Conservation (phyloP, 2,113 vertebrate species). For the Tonatia bakeri region DNA sequence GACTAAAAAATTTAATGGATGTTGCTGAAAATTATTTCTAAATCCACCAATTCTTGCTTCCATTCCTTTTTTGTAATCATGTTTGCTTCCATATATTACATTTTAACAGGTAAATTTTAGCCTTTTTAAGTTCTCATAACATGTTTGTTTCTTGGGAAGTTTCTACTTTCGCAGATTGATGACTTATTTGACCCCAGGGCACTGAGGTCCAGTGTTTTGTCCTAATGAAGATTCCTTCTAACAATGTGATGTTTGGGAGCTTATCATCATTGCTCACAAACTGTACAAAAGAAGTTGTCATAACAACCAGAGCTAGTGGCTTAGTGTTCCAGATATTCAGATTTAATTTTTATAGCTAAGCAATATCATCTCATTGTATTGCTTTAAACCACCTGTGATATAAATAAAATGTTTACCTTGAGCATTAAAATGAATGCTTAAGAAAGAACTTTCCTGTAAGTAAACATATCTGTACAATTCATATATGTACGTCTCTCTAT, state of each 20-base stretch:
- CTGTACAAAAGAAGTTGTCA: slow-evolving; percentile 44
- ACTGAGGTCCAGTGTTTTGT: background rate
- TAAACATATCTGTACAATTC: background rate
- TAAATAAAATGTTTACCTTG: slow-evolving; percentile 1
- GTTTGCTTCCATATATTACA: background rate
- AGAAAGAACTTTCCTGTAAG: background rate
- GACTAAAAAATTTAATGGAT: background rate
- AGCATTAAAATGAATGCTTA: background rate
- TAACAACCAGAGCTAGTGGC: slow-evolving; percentile 15
- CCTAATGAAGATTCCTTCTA: background rate
- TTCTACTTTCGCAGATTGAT: background rate
- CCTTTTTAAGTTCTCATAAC: background rate
- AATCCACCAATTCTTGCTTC: background rate
- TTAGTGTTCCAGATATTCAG: slow-evolving; percentile 9
- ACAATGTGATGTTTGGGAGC: slow-evolving; percentile 18
- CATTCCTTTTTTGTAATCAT: background rate
- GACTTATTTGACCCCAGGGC: background rate
- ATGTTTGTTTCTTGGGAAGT: background rate
- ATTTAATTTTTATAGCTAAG: slow-evolving; percentile 1
- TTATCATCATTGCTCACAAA: slow-evolving; percentile 25
- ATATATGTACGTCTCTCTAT: background rate
- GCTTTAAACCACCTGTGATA: slow-evolving; percentile 11
- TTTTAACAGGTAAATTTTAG: background rate
- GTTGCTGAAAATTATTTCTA: background rate
- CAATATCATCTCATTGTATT: background rate